Conservation (phyloP, 1,140 invertebrate species). For the Brevipalpus yothersi region DNA sequence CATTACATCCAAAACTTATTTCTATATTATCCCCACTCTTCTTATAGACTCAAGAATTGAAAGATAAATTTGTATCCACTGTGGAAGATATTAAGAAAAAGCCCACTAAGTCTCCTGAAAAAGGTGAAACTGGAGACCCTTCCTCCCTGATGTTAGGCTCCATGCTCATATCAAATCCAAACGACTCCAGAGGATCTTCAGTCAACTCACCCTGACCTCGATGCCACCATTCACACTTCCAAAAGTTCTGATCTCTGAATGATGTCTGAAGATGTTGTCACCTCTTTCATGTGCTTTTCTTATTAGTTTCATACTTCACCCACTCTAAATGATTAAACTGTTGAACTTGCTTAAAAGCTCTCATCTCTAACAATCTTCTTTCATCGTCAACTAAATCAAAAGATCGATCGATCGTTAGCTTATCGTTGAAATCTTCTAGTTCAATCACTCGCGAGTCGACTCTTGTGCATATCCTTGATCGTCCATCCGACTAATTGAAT, state of each 20-base stretch:
- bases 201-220: slow-evolving; percentile 40
- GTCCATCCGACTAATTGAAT: no score
- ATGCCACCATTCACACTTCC: slow-evolving; percentile 69
- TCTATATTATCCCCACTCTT: background rate
- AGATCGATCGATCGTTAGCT: no score
- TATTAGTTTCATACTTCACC: background rate
- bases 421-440: no score
- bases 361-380: background rate
- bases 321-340: background rate
- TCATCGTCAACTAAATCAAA: no score
- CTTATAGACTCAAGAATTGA: background rate
- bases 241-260: slow-evolving; percentile 21
- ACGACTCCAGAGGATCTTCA: background rate
- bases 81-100: no score
- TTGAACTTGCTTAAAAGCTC: background rate
- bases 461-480: no score
- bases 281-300: background rate
- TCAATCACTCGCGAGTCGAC: no score
- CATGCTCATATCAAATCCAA: background rate
- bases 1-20: no score
- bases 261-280: background rate
- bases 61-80: no score
- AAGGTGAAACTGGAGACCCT: no score
- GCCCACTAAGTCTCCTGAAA: no score
- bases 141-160: background rate